Base-by-base conservation (phyloP, 2,888 invertebrate genomes). In the Cephus runcator region DNA sequence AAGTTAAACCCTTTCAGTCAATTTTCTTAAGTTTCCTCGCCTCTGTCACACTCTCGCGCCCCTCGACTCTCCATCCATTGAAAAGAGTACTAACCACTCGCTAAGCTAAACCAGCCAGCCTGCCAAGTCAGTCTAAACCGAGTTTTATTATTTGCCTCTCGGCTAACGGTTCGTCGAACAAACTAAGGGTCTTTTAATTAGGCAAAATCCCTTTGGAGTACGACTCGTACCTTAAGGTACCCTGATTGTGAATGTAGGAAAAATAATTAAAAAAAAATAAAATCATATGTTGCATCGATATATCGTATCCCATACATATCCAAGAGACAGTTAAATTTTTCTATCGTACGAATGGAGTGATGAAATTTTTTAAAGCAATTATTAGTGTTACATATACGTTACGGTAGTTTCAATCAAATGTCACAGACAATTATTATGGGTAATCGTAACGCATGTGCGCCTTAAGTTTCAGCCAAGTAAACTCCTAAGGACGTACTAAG, bases 121-220 rank as follows among this genome's bases (percentile, higher is more conserved):
- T 56, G 23, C 33, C 71, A 11, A 31, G 71, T 71, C 31, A 77
- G 77, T 73, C 77, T 74, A 80, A 81, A 78, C 78, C 77, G 76
- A 78, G 77, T 82, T 82, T 82, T 69, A 81, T 82, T 82, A 81
- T 75, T 79, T 75, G 75, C 76, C 75, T 74, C 73, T 34, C 12
- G 31, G 31, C 33, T 56, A 3, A 56, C 9, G 56, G 6, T 23
- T 23, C 9, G 56, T 56, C 9, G 56, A 23, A 9, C 56, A 23
- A 23, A 56, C 56, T 9, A 23, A 23, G 56, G 9, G 23, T 56
- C 23, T 56, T 23, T 56, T 56, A 56, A 56, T 23, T 56, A 23
- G 23, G 23, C 56, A 9, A 56, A 56, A 56, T 56, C 9, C 23
- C 56, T 23, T 56, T 23, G 56, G 9, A 23, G 9, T 23, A 23